phyloP scores from a whole-genome alignment of 1,140 invertebrate species.

The Propsilocerus akamusi region DNA sequence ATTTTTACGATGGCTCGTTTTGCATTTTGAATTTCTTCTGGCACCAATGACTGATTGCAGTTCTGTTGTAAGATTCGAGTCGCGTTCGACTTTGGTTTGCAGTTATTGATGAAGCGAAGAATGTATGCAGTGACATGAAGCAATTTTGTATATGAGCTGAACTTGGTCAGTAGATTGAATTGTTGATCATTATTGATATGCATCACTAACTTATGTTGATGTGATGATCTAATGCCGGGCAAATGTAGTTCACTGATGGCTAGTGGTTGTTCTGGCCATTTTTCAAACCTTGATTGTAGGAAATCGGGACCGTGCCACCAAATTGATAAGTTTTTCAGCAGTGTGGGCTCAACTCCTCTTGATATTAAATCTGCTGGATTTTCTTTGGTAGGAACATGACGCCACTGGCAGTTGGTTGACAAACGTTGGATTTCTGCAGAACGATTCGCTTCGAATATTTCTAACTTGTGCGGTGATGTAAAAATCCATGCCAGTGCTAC shows the following conservation, averaged over 20 bases:
- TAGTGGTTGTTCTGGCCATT: too few species aligned
- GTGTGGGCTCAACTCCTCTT: conserved; percentile 14
- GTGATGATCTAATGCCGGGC: conserved; percentile 7
- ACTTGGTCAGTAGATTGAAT: not conserved
- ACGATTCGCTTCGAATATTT: conserved; percentile 17
- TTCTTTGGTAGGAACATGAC: conserved; percentile 12
- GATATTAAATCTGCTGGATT: conserved; percentile 27
- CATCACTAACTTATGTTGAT: not conserved
- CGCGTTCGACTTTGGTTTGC: too few species aligned
- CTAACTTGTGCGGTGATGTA: conserved; percentile 10
- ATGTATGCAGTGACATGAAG: too few species aligned
- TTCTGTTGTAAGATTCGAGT: too few species aligned
- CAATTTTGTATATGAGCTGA: not conserved
- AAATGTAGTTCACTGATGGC: conserved; percentile 4
- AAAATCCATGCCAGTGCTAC: conserved; percentile 16
- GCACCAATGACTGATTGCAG: too few species aligned
- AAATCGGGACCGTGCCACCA: conserved; percentile 21
- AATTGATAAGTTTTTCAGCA: conserved; percentile 12
- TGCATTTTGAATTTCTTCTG: conserved; percentile 7
- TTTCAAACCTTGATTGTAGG: not conserved
- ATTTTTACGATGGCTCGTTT: conserved; percentile 6
- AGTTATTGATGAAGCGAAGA: too few species aligned
- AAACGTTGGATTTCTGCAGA: conserved; percentile 18
- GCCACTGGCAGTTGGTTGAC: conserved; percentile 13
- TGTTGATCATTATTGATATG: not conserved